Evolutionary conservation across 2,797 vertebrate genomes (phyloP), one percentile per base, ranked within the genome.

Genomic region (Melanotaenia boesemani): DNA sequence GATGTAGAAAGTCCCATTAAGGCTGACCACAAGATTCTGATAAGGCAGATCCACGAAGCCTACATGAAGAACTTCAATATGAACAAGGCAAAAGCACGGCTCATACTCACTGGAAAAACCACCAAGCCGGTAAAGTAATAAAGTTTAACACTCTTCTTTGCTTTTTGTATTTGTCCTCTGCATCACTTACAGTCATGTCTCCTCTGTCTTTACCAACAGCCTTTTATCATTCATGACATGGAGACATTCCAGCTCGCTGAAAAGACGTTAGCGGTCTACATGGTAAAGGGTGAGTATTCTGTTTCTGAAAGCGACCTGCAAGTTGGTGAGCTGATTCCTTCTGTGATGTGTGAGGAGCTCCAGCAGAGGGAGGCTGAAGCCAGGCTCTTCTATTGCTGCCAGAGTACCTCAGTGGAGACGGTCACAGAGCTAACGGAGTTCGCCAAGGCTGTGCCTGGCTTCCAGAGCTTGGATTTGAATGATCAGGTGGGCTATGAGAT

Each of bases 11-110:
- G 95, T 77, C 92, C 94, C 0, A 90, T 94, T 80, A 90, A 92
- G 48, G 93, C 94, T 1, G 96, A 98, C 88, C 95, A 97, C 72
- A 96, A 93, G 86, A 94, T 93, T 22, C 95, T 99, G 57, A 94
- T 96, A 73, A 94, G 90, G 88, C 94, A 95, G 81, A 98, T 99
- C 86, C 95, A 98, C 7, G 95, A 97, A 56, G 97, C 98, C 73
- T 99, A 99, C 93, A 87, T 97, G 93, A 97, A 95, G 93, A 97
- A 96, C 91, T 99, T 99, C 90, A 96, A 92, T 85, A 98, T 99
- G 97, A 99, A 95, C 94, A 99, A 99, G 88, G 94, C 96, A 36
- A 98, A 97, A 91, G 97, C 98, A 24, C 94, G 96, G 20, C 94
- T 96, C 79, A 97, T 98, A 80, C 96, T 99, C 36, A 96, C 96